Evolutionary conservation across 2,888 invertebrate genomes (phyloP).

Genomic region (Theodoxus fluviatilis): DNA sequence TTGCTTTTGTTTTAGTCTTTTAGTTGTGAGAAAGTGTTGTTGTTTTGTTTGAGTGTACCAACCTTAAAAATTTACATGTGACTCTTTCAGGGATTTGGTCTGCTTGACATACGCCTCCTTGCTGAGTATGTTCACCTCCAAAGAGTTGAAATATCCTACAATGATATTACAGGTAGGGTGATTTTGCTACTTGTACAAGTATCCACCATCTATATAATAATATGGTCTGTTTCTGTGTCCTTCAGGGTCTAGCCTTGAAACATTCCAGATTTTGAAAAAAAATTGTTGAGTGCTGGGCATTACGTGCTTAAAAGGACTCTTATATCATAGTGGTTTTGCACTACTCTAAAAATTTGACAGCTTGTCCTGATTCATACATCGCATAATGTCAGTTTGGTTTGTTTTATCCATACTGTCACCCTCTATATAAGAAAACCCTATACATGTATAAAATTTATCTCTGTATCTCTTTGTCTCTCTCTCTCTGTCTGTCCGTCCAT

Average conservation of each 20-base stretch:
- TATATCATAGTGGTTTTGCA: neutral
- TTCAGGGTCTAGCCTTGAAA: no score
- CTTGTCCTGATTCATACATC: no score
- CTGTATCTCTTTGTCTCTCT: no score
- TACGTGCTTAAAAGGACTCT: neutral
- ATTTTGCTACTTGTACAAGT: neutral
- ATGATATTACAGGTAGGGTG: slow-evolving; percentile 57
- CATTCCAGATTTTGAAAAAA: no score
- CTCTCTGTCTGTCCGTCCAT: no score
- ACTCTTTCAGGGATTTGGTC: slow-evolving; percentile 52
- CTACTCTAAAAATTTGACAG: no score
- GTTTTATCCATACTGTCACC: no score
- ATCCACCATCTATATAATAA: neutral
- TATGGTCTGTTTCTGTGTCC: slow-evolving; percentile 15
- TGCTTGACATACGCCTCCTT: slow-evolving; percentile 56
- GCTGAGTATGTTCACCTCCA: slow-evolving; percentile 58
- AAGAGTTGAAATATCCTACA: slow-evolving; percentile 61
- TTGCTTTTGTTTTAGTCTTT: neutral
- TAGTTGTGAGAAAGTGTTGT: neutral
- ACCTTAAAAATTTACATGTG: neutral
- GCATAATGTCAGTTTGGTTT: no score
- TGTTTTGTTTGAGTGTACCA: neutral
- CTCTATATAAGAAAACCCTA: no score
- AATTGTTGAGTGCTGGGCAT: no score
- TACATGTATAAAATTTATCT: no score